Evolutionary conservation across 2,113 vertebrate genomes (phyloP).

Genomic region (Hypanus sabinus): DNA sequence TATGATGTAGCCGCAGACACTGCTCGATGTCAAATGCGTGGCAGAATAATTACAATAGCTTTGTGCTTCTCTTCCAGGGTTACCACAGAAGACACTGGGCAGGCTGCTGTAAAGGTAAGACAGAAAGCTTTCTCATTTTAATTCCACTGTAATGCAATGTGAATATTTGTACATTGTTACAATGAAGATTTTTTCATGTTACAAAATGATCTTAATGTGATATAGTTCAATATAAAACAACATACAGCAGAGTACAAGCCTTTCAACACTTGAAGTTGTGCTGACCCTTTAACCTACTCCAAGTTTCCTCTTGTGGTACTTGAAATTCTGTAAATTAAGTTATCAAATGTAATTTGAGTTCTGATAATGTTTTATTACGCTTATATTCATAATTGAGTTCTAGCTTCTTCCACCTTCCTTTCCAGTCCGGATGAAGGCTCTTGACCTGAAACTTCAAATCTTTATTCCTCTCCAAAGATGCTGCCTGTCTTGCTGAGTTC

Average conservation of each 20-base stretch:
- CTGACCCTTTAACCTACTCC: too few relatives aligned
- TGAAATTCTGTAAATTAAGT: not conserved
- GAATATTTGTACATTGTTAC: not conserved
- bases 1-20: not conserved
- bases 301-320: not conserved
- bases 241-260: too few relatives aligned
- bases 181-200: not conserved
- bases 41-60: too few relatives aligned
- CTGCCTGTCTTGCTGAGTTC: too few relatives aligned
- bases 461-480: too few relatives aligned
- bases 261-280: too few relatives aligned
- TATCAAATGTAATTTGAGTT: not conserved
- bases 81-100: not conserved
- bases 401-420: too few relatives aligned
- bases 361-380: not conserved
- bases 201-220: not conserved
- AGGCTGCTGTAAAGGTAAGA: conserved; percentile 13
- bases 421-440: not conserved
- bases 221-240: not conserved
- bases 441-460: too few relatives aligned
- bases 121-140: not conserved
- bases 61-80: conserved; percentile 12
- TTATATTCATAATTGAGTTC: too few relatives aligned
- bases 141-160: not conserved
- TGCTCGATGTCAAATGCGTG: not conserved